Conservation (phyloP, 2,888 invertebrate genomes). For the Orchesellides sinensis region DNA sequence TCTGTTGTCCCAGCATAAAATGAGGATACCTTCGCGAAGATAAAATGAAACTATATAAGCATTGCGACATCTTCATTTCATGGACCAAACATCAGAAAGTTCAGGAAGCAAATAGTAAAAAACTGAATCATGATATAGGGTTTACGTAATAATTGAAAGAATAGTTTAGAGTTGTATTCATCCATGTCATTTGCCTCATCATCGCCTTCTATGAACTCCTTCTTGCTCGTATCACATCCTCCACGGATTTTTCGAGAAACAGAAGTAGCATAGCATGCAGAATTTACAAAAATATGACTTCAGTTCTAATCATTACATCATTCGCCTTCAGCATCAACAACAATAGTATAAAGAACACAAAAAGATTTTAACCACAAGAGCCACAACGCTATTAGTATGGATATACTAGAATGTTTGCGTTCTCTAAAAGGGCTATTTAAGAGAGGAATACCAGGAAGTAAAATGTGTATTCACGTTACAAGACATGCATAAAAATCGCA, state of each 20-base stretch:
- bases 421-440: constrained; percentile 16
- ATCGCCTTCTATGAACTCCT: constrained; percentile 34
- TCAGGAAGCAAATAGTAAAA: constrained; percentile 26
- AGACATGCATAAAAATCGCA: constrained; percentile 11
- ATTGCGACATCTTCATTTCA: constrained; percentile 4
- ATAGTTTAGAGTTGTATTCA: constrained; percentile 36
- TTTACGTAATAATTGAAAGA: constrained; percentile 54
- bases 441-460: constrained; percentile 58
- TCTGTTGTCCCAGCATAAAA: constrained; percentile 37
- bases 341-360: too few species aligned
- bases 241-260: constrained; percentile 40
- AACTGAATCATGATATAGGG: constrained; percentile 51
- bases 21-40: too few species aligned
- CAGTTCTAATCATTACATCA: too few species aligned
- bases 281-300: neutral
- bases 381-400: constrained; percentile 15
- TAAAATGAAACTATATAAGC: neutral
- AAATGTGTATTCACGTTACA: too few species aligned
- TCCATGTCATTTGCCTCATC: constrained; percentile 57
- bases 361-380: constrained; percentile 36
- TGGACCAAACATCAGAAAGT: constrained; percentile 43
- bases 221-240: neutral
- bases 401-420: constrained; percentile 17
- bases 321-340: neutral
- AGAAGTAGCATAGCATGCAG: constrained; percentile 12